phyloP scores from a whole-genome alignment of 2,888 invertebrate genomes.

The Dryadula phaetusa region DNA sequence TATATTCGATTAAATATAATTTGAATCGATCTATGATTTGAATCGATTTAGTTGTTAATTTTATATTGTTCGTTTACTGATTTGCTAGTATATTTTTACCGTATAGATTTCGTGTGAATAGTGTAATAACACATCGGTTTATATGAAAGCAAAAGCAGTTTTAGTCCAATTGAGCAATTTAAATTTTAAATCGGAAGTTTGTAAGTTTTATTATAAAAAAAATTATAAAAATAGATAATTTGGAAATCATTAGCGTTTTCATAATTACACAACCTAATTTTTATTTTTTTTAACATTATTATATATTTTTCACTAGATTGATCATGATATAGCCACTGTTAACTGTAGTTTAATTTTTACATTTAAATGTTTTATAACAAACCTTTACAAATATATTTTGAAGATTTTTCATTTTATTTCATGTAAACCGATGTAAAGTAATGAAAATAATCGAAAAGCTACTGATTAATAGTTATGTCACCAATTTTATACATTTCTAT shows the following conservation, averaged over 20 bases:
- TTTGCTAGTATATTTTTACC: constrained; percentile 38
- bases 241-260: neutral
- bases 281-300: too few relatives aligned
- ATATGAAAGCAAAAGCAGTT: neutral
- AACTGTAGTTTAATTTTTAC: neutral
- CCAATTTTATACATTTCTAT: constrained; percentile 79
- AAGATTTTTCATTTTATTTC: neutral
- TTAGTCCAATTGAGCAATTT: neutral
- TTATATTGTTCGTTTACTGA: constrained; percentile 27
- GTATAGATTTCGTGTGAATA: constrained; percentile 47
- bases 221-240: neutral
- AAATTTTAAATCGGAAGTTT: too few relatives aligned
- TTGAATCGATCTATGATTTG: too few relatives aligned
- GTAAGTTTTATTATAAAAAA: too few relatives aligned
- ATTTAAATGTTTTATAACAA: neutral
- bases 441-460: constrained; percentile 52
- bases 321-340: neutral
- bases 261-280: too few relatives aligned
- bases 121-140: constrained; percentile 43
- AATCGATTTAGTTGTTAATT: constrained; percentile 27
- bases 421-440: constrained; percentile 23
- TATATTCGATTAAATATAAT: too few relatives aligned
- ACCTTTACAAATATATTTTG: neutral
- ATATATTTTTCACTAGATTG: too few relatives aligned
- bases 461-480: constrained; percentile 53